Conservation (phyloP, 1,140 invertebrate genomes). For the Anoplophora glabripennis region DNA sequence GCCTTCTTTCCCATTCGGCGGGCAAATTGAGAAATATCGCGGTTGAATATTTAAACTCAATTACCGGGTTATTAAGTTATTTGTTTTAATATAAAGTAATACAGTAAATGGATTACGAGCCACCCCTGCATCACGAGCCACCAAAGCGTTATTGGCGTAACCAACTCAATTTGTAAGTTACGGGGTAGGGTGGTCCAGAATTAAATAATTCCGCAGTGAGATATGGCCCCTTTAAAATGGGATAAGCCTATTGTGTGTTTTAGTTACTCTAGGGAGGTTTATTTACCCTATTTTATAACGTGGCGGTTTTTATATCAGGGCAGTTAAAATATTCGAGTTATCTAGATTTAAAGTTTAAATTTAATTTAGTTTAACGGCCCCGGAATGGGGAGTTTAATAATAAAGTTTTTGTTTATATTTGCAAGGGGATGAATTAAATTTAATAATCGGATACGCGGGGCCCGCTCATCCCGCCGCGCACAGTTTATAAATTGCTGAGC, state of each 20-base stretch:
- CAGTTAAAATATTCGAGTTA: conserved; percentile 24
- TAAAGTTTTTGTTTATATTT: conserved; percentile 26
- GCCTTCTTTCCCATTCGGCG: too few species aligned
- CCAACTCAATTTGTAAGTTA: conserved; percentile 32
- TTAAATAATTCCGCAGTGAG: conserved; percentile 29
- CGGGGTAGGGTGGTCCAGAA: conserved; percentile 23
- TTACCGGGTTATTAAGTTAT: too few species aligned
- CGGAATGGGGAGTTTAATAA: conserved; percentile 12
- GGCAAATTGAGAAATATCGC: too few species aligned
- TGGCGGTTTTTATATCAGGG: conserved; percentile 21
- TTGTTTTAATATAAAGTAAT: too few species aligned
- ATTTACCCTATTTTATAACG: conserved; percentile 27
- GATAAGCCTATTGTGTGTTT: conserved; percentile 31
- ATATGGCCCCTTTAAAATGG: conserved; percentile 30
- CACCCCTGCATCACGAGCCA: conserved; percentile 12
- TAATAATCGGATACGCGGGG: conserved; percentile 6
- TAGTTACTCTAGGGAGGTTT: conserved; percentile 26
- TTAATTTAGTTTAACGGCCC: conserved; percentile 21
- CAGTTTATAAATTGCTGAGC: too few species aligned
- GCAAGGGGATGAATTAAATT: conserved; percentile 8
- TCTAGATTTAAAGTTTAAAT: conserved; percentile 21
- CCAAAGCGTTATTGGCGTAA: conserved; percentile 27
- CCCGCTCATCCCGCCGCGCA: too few species aligned
- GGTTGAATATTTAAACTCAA: too few species aligned
- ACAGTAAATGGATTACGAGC: conserved; percentile 9